Conservation (phyloP, 2,888 invertebrate species). For the Ectemnius cavifrons region DNA sequence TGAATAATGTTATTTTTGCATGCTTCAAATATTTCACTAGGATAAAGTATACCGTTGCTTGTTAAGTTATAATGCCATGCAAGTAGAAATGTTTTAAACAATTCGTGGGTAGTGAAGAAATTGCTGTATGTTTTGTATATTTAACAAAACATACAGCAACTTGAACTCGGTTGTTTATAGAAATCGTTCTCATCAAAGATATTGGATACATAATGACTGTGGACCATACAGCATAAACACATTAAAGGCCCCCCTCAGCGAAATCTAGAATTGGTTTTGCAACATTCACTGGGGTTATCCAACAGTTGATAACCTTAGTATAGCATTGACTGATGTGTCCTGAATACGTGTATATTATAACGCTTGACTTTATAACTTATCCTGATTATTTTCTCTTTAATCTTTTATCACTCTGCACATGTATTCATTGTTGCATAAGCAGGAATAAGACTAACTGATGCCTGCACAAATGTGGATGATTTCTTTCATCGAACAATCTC, state of each 20-base stretch:
- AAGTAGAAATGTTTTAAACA: slow-evolving; percentile 11
- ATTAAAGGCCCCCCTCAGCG: slow-evolving; percentile 57
- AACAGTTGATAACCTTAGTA: slow-evolving; percentile 64
- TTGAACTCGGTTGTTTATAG: slow-evolving; percentile 11
- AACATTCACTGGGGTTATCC: slow-evolving; percentile 61
- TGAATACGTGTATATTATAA: slow-evolving; percentile 21
- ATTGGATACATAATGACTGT: slow-evolving; percentile 22
- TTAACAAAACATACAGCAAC: too few relatives aligned
- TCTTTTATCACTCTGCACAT: slow-evolving; percentile 9
- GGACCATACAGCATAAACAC: slow-evolving; percentile 26
- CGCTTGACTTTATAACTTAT: slow-evolving; percentile 33
- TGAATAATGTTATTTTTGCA: slow-evolving; percentile 5
- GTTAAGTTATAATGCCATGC: slow-evolving; percentile 13
- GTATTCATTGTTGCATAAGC: neutral
- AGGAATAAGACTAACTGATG: neutral
- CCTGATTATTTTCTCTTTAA: slow-evolving; percentile 9
- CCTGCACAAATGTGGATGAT: too few relatives aligned
- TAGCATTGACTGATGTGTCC: slow-evolving; percentile 40
- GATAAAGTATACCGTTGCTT: slow-evolving; percentile 22
- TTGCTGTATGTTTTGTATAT: too few relatives aligned
- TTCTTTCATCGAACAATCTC: too few relatives aligned
- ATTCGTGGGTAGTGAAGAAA: neutral
- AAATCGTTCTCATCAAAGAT: slow-evolving; percentile 15
- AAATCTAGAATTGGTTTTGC: slow-evolving; percentile 53
- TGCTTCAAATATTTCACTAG: slow-evolving; percentile 19